Evolutionary conservation across 2,113 vertebrate species (phyloP).

Genomic region (Thryonomys swinderianus): DNA sequence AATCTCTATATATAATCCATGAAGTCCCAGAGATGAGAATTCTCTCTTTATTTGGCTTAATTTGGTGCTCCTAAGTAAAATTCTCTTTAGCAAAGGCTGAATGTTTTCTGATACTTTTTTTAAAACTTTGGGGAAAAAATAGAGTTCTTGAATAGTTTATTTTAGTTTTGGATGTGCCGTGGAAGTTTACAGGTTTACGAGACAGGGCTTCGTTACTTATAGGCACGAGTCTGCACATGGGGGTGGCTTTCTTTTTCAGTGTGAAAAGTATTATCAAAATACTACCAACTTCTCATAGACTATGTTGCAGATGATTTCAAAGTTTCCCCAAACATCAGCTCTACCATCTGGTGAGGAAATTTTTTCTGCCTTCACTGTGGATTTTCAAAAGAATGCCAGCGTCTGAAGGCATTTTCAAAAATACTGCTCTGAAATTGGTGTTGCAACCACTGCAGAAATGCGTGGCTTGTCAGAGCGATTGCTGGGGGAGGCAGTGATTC

Average conservation of each 20-base stretch:
- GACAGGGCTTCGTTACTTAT: neutral
- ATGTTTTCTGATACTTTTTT: conserved; percentile 24
- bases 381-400: neutral
- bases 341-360: neutral
- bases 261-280: neutral
- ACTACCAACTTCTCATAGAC: neutral
- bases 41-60: conserved; percentile 12
- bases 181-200: neutral
- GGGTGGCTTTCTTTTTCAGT: neutral
- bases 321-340: neutral
- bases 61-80: conserved; percentile 16
- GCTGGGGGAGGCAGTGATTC: neutral
- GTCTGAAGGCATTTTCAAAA: conserved; percentile 33
- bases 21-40: neutral
- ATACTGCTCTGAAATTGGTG: neutral
- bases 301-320: neutral
- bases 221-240: neutral
- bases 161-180: neutral
- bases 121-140: conserved; percentile 1
- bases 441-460: no score
- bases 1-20: neutral
- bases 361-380: neutral
- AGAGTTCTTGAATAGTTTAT: neutral
- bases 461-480: neutral
- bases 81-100: neutral